These are phyloP conservation scores for Florisuga fusca DNA, from an alignment of 2,797 vertebrate genomes.

Conservation along the genomic window DNA sequence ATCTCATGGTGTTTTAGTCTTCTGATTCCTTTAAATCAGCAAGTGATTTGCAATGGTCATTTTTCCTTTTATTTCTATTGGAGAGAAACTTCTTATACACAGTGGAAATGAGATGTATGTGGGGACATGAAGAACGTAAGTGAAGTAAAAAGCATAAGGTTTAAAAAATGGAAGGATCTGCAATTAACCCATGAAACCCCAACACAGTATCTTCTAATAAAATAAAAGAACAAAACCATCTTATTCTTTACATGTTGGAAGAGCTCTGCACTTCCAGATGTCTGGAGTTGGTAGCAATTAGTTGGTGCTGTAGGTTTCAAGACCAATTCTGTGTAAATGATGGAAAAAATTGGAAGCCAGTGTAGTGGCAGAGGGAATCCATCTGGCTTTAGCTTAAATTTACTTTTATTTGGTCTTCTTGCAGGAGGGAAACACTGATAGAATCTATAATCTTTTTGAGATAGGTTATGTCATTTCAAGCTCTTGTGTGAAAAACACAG, in stretches of 20 bases:
- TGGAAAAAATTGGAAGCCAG: not conserved
- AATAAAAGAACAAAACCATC: not conserved
- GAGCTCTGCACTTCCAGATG: not conserved
- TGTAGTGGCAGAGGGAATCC: not conserved
- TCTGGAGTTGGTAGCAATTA: not conserved
- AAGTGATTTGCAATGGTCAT: not conserved
- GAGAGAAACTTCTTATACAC: not conserved
- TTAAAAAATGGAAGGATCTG: not conserved
- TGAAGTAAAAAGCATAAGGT: not conserved
- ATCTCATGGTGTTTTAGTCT: not conserved
- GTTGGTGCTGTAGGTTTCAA: not conserved
- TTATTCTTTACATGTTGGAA: not conserved
- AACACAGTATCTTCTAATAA: not conserved
- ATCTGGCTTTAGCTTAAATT: not conserved
- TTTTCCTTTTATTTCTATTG: not conserved
- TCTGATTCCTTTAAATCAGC: not conserved
- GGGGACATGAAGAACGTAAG: not conserved
- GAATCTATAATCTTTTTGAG: not conserved
- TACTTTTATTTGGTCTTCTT: not conserved
- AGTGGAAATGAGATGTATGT: not conserved
- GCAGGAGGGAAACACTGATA: not conserved
- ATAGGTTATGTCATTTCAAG: not conserved
- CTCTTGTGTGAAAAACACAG: not conserved
- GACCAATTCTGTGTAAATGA: not conserved
- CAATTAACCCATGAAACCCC: not conserved